phyloP scores from a whole-genome alignment of 2,888 invertebrate genomes.

The Sphinx pinastri region DNA sequence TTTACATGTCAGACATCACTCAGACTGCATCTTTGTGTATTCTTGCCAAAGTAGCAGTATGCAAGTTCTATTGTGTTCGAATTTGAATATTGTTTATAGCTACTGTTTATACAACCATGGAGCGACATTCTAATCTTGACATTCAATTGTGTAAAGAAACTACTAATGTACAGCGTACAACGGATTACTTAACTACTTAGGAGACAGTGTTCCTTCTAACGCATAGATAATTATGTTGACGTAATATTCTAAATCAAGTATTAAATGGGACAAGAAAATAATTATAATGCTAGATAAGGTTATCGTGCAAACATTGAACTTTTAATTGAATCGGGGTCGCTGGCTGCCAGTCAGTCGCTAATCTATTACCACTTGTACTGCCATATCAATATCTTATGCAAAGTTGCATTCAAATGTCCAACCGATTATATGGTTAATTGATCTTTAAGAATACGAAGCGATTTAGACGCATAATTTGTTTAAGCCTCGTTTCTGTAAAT shows the following conservation, averaged over 20 bases:
- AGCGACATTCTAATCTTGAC: no score
- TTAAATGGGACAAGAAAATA: constrained; percentile 26
- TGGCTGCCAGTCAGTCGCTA: constrained; percentile 26
- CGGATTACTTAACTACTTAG: neutral
- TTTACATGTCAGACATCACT: neutral
- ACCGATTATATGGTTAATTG: neutral
- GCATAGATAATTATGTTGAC: constrained; percentile 9
- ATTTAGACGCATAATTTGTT: no score
- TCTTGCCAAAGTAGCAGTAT: neutral
- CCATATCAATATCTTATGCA: neutral
- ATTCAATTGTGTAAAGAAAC: no score
- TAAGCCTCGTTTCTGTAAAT: neutral
- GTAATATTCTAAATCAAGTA: constrained; percentile 18
- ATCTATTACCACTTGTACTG: constrained; percentile 31
- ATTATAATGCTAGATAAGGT: constrained; percentile 25
- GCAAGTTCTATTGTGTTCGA: no score
- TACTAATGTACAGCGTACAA: neutral
- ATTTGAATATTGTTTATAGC: no score
- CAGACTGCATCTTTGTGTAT: neutral
- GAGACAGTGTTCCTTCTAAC: neutral
- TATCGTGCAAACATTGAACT: constrained; percentile 32
- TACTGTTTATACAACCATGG: no score
- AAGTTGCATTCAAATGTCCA: neutral
- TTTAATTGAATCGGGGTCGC: constrained; percentile 36
- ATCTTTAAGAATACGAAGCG: no score